A percentile compares a stretch with the other conserved stretches of the same genome.
These are phyloP conservation scores for Petrocephalus schoutedeni DNA, from an alignment of 2,797 vertebrate genomes.

Conservation along the genomic window DNA sequence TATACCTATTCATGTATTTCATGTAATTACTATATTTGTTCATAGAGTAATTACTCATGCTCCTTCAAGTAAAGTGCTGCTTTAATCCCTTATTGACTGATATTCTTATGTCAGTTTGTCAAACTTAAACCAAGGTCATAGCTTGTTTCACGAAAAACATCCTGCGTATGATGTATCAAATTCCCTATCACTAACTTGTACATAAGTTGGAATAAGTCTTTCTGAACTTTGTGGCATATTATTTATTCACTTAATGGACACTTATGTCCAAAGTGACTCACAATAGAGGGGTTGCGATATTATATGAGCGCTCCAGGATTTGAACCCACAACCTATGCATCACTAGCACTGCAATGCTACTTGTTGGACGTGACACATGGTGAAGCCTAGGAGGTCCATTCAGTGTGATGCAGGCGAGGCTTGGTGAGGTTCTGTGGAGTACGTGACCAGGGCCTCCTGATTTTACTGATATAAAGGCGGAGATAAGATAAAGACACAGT, in stretches of 20 bases:
- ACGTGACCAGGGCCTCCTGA: neutral
- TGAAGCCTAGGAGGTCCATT: neutral
- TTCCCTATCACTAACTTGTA: neutral
- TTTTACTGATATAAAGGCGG: neutral
- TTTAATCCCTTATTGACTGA: neutral
- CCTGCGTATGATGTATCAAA: neutral
- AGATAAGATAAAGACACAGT: neutral
- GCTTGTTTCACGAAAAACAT: neutral
- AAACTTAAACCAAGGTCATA: neutral
- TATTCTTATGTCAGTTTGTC: neutral
- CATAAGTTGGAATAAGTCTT: neutral
- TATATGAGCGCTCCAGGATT: neutral
- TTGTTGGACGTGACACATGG: neutral
- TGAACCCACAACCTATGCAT: neutral
- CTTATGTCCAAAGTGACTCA: neutral
- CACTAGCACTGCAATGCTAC: neutral
- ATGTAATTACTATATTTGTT: too few relatives aligned
- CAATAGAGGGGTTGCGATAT: neutral
- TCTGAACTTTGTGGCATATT: neutral
- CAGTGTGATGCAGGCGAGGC: neutral
- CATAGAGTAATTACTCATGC: too few relatives aligned
- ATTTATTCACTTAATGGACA: neutral
- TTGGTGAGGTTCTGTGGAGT: neutral
- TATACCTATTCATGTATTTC: too few relatives aligned
- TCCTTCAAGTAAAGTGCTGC: too few relatives aligned